Percentiles rank a stretch among this genome's conserved stretches.
Evolutionary conservation across 2,113 vertebrate species (phyloP).

Genomic region (Cacatua alba): DNA sequence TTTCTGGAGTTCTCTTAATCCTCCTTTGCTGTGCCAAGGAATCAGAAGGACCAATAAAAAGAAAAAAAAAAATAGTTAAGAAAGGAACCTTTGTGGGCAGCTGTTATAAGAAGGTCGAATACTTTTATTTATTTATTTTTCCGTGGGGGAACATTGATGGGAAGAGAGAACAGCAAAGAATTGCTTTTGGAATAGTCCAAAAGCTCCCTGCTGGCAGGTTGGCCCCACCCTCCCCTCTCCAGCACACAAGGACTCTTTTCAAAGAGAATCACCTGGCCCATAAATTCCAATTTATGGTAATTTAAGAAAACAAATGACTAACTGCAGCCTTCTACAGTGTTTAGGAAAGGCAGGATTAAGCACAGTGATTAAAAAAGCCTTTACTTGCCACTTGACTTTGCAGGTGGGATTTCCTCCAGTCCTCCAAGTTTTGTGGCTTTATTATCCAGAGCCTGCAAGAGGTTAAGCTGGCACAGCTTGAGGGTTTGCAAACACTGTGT

Average conservation of each 20-base stretch:
- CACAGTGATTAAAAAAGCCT: constrained; percentile 53
- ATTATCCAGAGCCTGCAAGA: constrained; percentile 8
- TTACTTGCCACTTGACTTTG: constrained; percentile 52
- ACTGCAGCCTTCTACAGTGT: constrained; percentile 27
- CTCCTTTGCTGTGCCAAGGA: constrained; percentile 46
- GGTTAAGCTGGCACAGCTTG: constrained; percentile 54
- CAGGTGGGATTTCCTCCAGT: constrained; percentile 54
- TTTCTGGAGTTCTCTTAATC: constrained; percentile 41
- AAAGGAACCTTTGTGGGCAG: constrained; percentile 71
- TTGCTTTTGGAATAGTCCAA: constrained; percentile 67
- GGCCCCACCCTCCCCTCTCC: constrained; percentile 62
- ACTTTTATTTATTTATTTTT: constrained; percentile 41
- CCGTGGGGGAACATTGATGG: constrained; percentile 1
- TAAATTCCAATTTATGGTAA: constrained; percentile 76
- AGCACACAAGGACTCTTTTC: constrained; percentile 74
- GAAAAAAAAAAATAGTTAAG: constrained; percentile 36
- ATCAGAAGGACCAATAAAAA: constrained; percentile 49
- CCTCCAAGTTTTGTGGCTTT: constrained; percentile 14
- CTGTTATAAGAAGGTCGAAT: constrained; percentile 64
- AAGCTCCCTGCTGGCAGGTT: constrained; percentile 69
- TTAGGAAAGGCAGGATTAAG: constrained; percentile 72
- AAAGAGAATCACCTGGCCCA: constrained; percentile 72
- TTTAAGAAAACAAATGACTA: constrained; percentile 79
- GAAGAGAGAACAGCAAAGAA: constrained; percentile 42
- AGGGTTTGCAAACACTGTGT: constrained; percentile 5